Base-by-base conservation (phyloP, 2,888 invertebrate genomes). In the Phaedon cochleariae region DNA sequence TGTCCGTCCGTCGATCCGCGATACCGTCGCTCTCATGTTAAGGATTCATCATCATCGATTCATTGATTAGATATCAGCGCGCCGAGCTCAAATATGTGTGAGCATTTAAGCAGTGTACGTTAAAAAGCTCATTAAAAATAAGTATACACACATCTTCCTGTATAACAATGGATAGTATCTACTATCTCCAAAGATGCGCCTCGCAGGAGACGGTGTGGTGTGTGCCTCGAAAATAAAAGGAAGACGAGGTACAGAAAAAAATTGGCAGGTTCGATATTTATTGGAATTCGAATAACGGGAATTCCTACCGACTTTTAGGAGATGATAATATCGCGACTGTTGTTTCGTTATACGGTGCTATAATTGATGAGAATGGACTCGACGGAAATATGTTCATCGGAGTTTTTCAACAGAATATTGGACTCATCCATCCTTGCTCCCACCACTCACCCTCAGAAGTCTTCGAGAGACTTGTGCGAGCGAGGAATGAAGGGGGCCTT, bases 31-130 rank as follows among this genome's bases (percentile, higher is more conserved):
- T 76, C 75, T 76, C 77, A 77, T 68, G 76, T 76, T 79, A 75
- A 74, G 78, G 76, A 80, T 79, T 78, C 79, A 80, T 81, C 79
- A 80, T 81, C 80, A 80, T 80, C 80, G 82, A 82, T 82, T 80
- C 81, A 81, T 81, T 81, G 82, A 81, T 82, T 82, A 82, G 82
- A 82, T 82, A 81, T 79, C 79, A 73, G 76, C 74, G 71, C 72
- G 72, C 34, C 34, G 65, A 73, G 77, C 77, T 78, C 78, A 76
- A 79, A 80, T 77, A 79, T 77, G 79, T 77, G 77, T 75, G 77
- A 77, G 78, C 77, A 74, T 76, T 76, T 74, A 76, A 69, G 70
- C 74, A 71, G 71, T 71, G 76, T 73, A 41, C 41, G 76, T 77
- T 77, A 77, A 77, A 76, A 76, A 75, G 71, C 77, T 78, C 77